Percentiles rank a stretch among this genome's conserved stretches.
phyloP scores from a whole-genome alignment of 2,888 invertebrate genomes.

The Thalpophila matura region DNA sequence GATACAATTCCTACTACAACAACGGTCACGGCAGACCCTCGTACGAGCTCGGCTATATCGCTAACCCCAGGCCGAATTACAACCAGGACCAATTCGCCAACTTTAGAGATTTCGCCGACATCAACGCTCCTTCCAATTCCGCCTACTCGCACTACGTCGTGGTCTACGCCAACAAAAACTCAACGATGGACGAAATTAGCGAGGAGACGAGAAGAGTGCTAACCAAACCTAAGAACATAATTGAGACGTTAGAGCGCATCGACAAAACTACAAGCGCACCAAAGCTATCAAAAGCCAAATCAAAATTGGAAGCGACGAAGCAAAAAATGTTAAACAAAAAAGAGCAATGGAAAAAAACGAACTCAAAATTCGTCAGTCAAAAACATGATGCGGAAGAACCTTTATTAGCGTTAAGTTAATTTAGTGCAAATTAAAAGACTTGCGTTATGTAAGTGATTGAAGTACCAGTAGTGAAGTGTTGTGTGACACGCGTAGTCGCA shows the following conservation, averaged over 20 bases:
- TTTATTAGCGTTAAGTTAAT: slow-evolving; percentile 92
- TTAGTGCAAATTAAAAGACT: slow-evolving; percentile 84
- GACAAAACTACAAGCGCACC: slow-evolving; percentile 89
- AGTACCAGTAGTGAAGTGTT: slow-evolving; percentile 73
- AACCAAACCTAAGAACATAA: slow-evolving; percentile 94
- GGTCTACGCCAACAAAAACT: slow-evolving; percentile 95
- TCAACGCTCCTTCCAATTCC: slow-evolving; percentile 94
- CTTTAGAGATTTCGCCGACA: slow-evolving; percentile 97
- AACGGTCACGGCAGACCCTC: slow-evolving; percentile 94
- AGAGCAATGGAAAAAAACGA: slow-evolving; percentile 86
- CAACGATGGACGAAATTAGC: slow-evolving; percentile 90
- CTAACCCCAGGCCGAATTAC: slow-evolving; percentile 94
- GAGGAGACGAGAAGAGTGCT: slow-evolving; percentile 83
- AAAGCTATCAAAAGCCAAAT: slow-evolving; percentile 91
- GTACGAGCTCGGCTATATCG: slow-evolving; percentile 90
- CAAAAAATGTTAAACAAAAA: slow-evolving; percentile 83
- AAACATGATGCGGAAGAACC: slow-evolving; percentile 92
- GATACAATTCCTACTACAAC: slow-evolving; percentile 91
- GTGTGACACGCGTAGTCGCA: slow-evolving; percentile 70
- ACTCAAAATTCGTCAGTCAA: slow-evolving; percentile 78
- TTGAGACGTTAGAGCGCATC: slow-evolving; percentile 94
- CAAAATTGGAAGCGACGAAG: slow-evolving; percentile 91
- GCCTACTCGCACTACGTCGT: slow-evolving; percentile 96
- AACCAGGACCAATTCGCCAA: slow-evolving; percentile 96
- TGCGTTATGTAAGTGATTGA: slow-evolving; percentile 83